These are phyloP conservation scores for Halcyon malimbica DNA, from an alignment of 2,113 vertebrate genomes.

Conservation along the genomic window DNA sequence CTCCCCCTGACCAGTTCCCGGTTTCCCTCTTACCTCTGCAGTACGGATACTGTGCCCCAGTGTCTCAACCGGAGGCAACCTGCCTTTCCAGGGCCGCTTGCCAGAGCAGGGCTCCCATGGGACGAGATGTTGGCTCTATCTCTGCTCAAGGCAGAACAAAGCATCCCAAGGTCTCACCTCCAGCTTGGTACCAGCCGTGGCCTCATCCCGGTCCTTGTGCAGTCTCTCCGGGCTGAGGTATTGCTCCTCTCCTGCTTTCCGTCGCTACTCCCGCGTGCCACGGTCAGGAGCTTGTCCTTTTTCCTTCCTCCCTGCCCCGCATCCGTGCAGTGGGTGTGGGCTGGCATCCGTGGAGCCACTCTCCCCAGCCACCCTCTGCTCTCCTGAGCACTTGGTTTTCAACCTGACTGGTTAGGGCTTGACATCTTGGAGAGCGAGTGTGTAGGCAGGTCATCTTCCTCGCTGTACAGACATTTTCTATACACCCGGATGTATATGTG, in stretches of 20 bases:
- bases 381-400: background rate
- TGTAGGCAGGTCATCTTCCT: background rate
- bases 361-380: background rate
- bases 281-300: background rate
- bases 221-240: accelerated
- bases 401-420: background rate
- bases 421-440: background rate
- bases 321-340: background rate
- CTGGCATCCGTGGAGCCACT: background rate
- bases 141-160: background rate
- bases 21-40: background rate
- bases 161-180: background rate
- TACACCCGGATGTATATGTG: constrained; percentile 54
- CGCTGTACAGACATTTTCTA: constrained; percentile 64
- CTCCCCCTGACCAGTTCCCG: background rate
- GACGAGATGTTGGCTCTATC: background rate
- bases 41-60: background rate
- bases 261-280: background rate
- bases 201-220: background rate
- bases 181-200: background rate
- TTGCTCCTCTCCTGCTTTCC: background rate
- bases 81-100: background rate
- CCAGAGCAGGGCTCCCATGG: background rate
- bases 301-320: background rate
- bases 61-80: background rate